Base-by-base conservation (phyloP, 1,140 invertebrate genomes). In the Pseudachorutes palmiensis region DNA sequence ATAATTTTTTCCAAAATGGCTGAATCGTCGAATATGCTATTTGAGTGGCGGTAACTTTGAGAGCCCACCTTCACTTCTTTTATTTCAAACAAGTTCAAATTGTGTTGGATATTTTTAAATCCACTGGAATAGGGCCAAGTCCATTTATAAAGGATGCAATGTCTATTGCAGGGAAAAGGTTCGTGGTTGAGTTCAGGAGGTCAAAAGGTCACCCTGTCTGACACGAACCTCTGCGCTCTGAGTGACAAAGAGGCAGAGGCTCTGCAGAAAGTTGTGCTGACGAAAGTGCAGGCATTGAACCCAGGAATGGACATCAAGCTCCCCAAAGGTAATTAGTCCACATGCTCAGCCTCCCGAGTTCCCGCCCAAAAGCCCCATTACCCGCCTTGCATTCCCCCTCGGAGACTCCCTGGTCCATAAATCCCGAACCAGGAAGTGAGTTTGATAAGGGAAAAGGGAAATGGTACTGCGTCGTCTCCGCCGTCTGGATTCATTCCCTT, bases 201-300 rank as follows among this genome's bases (percentile, higher is more conserved):
- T 30, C 84, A 88, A 63, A 84, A 85, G 70, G 86, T 94, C 66
- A 83, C 85, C 32, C 80, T 94, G 51, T 79, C 82, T 33, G 85
- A 88, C 69, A 86, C 85, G 9, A 81, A 83, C 49, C 78, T 95
- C 55, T 82, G 89, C 33, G 83, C 85, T 32, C 81, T 96, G 63
- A 87, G 85, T 45, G 91, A 94, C 67, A 82, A 90, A 33, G 92
- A 96, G 79, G 80, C 88, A 65, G 82, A 86, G 65, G 84, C 90
- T 1, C 82, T 96, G 14, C 88, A 90, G 77, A 85, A 89, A 75
- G 86, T 94, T 19, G 89, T 90, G 2, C 81, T 93, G 1, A 87
- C 89, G n/a, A 88, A 92, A 76, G 84, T 96, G 12, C 88, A 90
- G 78, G 87, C 89, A 66, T 82, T 94, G 63, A 91, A 92, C 79